Percentiles rank a stretch among this genome's conserved stretches.
phyloP scores from a whole-genome alignment of 1,140 invertebrate genomes.

The Drosophila mojavensis region DNA sequence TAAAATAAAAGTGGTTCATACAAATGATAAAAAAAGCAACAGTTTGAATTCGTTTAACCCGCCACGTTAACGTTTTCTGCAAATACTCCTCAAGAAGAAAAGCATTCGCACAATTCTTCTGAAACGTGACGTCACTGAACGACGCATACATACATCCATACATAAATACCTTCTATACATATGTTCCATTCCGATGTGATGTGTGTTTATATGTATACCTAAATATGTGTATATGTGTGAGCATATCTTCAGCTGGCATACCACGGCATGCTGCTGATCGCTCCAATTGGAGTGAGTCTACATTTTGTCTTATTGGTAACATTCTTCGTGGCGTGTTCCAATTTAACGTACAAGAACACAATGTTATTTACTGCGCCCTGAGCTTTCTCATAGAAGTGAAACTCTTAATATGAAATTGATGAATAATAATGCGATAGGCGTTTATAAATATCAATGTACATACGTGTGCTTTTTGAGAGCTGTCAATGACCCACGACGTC shows the following conservation, averaged over 20 bases:
- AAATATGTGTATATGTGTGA: not conserved
- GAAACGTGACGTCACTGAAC: constrained; percentile 36
- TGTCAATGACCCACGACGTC: constrained; percentile 50
- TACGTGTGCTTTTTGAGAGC: constrained; percentile 1
- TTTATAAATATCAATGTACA: constrained; percentile 23
- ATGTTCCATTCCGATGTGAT: not conserved
- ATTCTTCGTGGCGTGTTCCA: constrained; percentile 30
- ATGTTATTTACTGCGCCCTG: constrained; percentile 9
- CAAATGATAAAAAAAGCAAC: constrained; percentile 18
- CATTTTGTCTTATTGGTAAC: constrained; percentile 38
- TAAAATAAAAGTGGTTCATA: constrained; percentile 46
- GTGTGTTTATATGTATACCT: not conserved
- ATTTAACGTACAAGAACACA: not conserved
- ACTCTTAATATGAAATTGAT: constrained; percentile 7
- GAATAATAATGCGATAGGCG: constrained; percentile 13
- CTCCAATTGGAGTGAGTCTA: constrained; percentile 45
- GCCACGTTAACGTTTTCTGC: constrained; percentile 68
- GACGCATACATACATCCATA: constrained; percentile 8
- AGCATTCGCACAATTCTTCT: constrained; percentile 27
- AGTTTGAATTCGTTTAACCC: not conserved
- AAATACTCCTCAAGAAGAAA: constrained; percentile 16
- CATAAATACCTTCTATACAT: constrained; percentile 11
- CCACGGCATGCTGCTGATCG: constrained; percentile 3
- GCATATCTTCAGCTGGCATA: constrained; percentile 21
- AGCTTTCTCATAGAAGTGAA: constrained; percentile 9